These are phyloP conservation scores for Acanthisitta chloris DNA, from an alignment of 2,113 vertebrate genomes.

Conservation along the genomic window DNA sequence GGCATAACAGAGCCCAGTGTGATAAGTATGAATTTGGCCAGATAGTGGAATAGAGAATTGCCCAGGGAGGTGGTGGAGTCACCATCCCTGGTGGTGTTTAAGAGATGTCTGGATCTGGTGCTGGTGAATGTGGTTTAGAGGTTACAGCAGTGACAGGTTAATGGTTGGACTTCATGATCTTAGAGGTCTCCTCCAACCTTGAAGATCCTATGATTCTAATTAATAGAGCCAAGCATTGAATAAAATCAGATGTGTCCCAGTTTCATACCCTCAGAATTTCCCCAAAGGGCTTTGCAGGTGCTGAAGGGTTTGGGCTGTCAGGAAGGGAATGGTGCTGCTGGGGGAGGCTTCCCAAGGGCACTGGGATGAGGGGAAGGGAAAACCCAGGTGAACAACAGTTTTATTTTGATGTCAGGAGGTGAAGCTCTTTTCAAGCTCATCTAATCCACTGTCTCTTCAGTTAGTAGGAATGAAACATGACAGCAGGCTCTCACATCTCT, in stretches of 20 bases:
- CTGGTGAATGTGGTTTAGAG: no score
- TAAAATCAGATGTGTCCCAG: background rate
- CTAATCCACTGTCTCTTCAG: background rate
- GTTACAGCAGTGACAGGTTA: no score
- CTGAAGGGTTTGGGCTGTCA: background rate
- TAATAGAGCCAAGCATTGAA: background rate
- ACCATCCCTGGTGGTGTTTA: no score
- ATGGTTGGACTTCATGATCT: no score
- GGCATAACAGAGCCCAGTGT: background rate
- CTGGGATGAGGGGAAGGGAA: background rate
- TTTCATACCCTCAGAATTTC: background rate
- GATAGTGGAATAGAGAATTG: no score
- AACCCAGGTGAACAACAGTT: background rate
- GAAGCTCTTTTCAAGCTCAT: background rate
- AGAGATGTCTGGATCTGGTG: no score
- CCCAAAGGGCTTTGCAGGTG: background rate
- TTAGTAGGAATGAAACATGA: no score
- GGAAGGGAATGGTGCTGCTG: rapidly evolving
- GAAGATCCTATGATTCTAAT: no score
- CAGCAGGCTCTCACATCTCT: rapidly evolving
- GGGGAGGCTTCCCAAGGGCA: background rate
- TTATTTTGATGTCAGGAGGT: background rate
- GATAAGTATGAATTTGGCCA: background rate
- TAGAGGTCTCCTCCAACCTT: no score
- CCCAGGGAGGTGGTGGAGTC: no score